Conservation (phyloP, 2,113 vertebrate species). For the Zosterops hypoxanthus region DNA sequence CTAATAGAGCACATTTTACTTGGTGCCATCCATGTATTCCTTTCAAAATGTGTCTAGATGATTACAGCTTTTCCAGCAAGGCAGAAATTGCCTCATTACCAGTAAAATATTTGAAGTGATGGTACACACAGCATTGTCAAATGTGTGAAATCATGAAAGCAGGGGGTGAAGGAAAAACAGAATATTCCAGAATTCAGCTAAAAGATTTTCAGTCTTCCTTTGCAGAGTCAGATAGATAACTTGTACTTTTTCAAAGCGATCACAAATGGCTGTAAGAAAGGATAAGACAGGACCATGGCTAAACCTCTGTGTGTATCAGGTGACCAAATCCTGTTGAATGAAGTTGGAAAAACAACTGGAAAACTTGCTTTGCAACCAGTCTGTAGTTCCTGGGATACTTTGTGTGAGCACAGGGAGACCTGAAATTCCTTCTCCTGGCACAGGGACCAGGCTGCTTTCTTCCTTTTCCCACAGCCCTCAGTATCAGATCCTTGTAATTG, state of each 20-base stretch:
- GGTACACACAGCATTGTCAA: neutral
- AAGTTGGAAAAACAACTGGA: neutral
- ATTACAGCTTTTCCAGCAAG: neutral
- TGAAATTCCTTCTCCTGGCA: neutral
- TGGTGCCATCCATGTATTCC: neutral
- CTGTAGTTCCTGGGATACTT: neutral
- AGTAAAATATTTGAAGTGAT: neutral
- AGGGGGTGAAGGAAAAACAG: neutral
- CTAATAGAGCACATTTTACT: neutral
- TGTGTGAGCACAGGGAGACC: neutral
- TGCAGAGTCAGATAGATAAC: neutral
- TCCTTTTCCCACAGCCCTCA: neutral
- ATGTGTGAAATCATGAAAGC: neutral
- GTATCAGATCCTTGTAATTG: rapidly evolving
- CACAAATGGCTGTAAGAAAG: neutral
- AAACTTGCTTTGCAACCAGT: neutral
- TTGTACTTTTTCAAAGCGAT: neutral
- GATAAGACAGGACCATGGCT: neutral
- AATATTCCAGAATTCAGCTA: neutral
- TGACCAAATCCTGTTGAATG: neutral
- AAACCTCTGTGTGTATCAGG: neutral
- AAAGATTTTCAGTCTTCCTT: neutral
- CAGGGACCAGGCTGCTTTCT: neutral
- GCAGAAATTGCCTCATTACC: neutral
- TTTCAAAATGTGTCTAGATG: neutral